phyloP scores from a whole-genome alignment of 2,113 vertebrate genomes.

The Pelusios castaneus region DNA sequence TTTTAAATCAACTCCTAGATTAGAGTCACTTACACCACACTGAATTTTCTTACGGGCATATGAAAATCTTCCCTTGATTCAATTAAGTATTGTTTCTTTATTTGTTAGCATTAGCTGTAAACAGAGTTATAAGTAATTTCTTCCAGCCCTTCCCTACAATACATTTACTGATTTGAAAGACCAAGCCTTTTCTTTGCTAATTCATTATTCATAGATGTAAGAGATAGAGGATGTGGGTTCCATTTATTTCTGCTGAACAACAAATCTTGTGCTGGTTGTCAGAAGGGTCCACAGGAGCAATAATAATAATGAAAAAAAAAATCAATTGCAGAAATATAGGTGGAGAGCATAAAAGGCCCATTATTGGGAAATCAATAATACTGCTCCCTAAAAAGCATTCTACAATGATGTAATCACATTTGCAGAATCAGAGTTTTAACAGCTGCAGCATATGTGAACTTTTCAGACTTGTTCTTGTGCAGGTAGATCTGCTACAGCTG shows the following conservation, averaged over 20 bases:
- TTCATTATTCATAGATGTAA: slow-evolving; percentile 72
- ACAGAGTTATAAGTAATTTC: not conserved
- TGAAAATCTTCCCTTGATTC: not conserved
- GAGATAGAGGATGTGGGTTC: slow-evolving; percentile 21
- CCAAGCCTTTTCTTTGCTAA: slow-evolving; percentile 47
- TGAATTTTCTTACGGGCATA: not conserved
- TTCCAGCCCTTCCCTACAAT: slow-evolving; percentile 44
- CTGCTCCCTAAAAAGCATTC: slow-evolving; percentile 48
- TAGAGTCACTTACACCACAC: not conserved
- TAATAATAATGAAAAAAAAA: slow-evolving; percentile 39
- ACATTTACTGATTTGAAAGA: slow-evolving; percentile 48
- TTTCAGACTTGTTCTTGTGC: not conserved
- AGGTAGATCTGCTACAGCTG: fast-evolving
- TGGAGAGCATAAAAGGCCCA: slow-evolving; percentile 73
- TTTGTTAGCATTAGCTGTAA: not conserved
- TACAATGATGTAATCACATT: slow-evolving; percentile 64
- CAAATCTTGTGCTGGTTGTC: slow-evolving; percentile 49
- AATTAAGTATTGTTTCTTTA: not conserved
- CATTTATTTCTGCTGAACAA: slow-evolving; percentile 67
- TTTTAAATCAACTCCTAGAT: not conserved
- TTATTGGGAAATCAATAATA: slow-evolving; percentile 74
- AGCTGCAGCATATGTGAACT: not conserved
- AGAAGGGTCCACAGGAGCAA: slow-evolving; percentile 71
- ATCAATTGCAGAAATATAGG: slow-evolving; percentile 65
- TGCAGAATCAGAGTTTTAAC: not conserved